A percentile compares a stretch with the other conserved stretches of the same genome.
These are phyloP conservation scores for Drosophila kurseongensis DNA, from an alignment of 1,140 invertebrate genomes.

Conservation along the genomic window DNA sequence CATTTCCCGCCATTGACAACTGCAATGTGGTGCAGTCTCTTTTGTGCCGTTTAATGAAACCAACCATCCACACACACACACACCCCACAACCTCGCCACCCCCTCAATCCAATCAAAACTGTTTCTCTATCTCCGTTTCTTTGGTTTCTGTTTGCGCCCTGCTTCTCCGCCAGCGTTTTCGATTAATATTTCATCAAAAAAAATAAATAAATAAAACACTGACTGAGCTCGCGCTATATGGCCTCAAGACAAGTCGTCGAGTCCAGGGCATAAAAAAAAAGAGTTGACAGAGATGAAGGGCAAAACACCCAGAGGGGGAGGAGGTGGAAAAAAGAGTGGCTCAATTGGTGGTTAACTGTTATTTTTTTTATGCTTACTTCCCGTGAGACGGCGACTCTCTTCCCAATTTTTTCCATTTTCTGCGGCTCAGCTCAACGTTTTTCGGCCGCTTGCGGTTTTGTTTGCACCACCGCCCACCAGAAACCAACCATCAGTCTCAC, in stretches of 20 bases:
- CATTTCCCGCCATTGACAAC: conserved; percentile 34
- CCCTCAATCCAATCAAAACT: conserved; percentile 7
- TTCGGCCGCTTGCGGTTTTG: conserved; percentile 54
- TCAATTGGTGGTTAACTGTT: neutral
- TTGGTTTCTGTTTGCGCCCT: conserved; percentile 33
- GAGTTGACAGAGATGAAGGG: conserved; percentile 31
- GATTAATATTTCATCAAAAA: conserved; percentile 67
- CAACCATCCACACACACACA: neutral
- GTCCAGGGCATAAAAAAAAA: conserved; percentile 17
- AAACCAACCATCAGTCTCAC: no score
- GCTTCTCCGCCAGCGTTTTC: conserved; percentile 31
- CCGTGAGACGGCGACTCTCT: neutral
- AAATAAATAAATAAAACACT: conserved; percentile 4
- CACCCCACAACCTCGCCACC: neutral
- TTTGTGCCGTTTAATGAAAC: conserved; percentile 23
- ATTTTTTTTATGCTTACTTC: neutral
- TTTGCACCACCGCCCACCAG: conserved; percentile 46
- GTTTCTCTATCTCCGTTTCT: conserved; percentile 6
- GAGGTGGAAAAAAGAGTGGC: neutral
- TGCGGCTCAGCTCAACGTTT: conserved; percentile 7
- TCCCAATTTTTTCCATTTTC: conserved; percentile 7
- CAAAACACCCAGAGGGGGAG: no score
- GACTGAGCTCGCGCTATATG: conserved; percentile 5
- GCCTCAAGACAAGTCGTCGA: conserved; percentile 29
- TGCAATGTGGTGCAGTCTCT: conserved; percentile 27